A percentile compares a stretch with the other conserved stretches of the same genome.
Evolutionary conservation across 2,888 invertebrate species (phyloP).

Genomic region (Tenthredo livida): DNA sequence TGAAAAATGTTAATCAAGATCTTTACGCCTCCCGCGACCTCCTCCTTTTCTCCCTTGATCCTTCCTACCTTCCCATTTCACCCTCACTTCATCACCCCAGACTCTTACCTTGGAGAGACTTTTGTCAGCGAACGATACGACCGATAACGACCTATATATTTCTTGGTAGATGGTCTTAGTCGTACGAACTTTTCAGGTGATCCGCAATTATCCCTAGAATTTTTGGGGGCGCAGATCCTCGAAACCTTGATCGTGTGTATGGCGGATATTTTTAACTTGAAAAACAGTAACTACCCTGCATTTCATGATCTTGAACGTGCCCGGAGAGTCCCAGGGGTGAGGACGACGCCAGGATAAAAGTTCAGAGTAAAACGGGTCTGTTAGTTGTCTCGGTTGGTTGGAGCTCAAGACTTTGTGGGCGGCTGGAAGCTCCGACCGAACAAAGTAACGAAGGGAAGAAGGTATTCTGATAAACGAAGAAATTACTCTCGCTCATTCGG

Average conservation of each 20-base stretch:
- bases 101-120: neutral
- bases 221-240: neutral
- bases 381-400: conserved; percentile 30
- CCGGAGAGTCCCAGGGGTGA: neutral
- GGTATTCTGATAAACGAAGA: conserved; percentile 50
- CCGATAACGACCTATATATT: conserved; percentile 20
- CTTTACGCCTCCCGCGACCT: conserved; percentile 50
- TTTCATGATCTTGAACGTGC: neutral
- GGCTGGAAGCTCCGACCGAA: conserved; percentile 2
- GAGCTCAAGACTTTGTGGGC: neutral
- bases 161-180: neutral
- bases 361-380: conserved; percentile 31
- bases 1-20: conserved; percentile 67
- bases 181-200: neutral
- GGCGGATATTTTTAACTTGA: neutral
- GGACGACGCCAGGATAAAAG: neutral
- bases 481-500: conserved; percentile 52
- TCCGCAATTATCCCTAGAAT: neutral
- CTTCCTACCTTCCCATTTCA: neutral
- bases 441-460: conserved; percentile 49
- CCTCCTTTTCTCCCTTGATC: neutral
- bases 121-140: neutral
- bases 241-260: neutral
- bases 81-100: conserved; percentile 23
- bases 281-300: neutral